Percentiles rank a stretch among this genome's conserved stretches.
Evolutionary conservation across 2,113 vertebrate species (phyloP).

Genomic region (Harpagus bidentatus): DNA sequence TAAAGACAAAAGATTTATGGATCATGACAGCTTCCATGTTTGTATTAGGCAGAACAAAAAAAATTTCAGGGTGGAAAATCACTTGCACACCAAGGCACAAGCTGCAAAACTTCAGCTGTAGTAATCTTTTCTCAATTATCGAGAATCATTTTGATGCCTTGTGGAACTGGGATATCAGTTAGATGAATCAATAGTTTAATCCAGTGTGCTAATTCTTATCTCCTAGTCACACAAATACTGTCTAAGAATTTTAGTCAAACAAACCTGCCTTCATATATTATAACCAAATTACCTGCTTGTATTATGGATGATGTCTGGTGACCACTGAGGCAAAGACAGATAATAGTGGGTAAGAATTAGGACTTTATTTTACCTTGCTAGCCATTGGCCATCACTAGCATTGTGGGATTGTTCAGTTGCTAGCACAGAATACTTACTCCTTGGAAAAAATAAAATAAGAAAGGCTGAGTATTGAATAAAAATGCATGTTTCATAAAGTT

Average conservation of each 20-base stretch:
- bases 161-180: background rate
- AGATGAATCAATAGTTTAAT: background rate
- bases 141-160: background rate
- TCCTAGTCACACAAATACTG: background rate
- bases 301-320: background rate
- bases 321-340: background rate
- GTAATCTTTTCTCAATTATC: background rate
- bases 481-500: background rate
- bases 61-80: background rate
- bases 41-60: background rate
- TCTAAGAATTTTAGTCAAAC: background rate
- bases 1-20: background rate
- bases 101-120: background rate
- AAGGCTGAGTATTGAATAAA: background rate
- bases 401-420: background rate
- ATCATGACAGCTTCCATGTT: background rate
- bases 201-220: background rate
- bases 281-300: background rate
- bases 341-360: background rate
- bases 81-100: background rate
- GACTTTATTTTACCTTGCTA: background rate
- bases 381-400: background rate
- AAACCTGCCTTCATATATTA: background rate
- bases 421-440: background rate
- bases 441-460: background rate